Evolutionary conservation across 2,113 vertebrate genomes (phyloP), one percentile per base, ranked within the genome.

Genomic region (Alaudala cheleensis): DNA sequence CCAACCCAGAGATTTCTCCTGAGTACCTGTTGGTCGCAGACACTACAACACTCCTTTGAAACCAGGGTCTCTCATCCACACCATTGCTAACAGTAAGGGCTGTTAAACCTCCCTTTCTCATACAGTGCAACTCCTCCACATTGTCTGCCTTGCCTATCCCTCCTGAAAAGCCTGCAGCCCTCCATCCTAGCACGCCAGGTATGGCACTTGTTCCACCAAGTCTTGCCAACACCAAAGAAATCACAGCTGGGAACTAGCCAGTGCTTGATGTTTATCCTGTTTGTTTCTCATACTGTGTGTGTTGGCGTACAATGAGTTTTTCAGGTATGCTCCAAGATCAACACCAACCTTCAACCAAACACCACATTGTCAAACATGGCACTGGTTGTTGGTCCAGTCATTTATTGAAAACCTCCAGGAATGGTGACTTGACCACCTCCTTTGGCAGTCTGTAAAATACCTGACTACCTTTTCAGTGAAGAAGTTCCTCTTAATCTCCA

Each of bases 81-180:
- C 60, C 9, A 23, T 60, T 0, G 0, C 20, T 65, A 58, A 54
- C 1, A 2, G 28, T 61, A 51, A 62, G 37, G 28, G 6, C 31
- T 82, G 15, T 79, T 58, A 62, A 62, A 31, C 12, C 10, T 39
- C 34, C 34, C 4, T 9, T 25, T 82, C 53, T 45, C 15, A 21
- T 17, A 9, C 5, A 37, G 11, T 42, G 12, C 39, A 9, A 3
- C 11, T 74, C 20, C 12, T 74, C 28, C 14, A 61, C 3, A 8
- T 24, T 7, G 5, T 19, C n/a, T 53, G 51, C 57, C 39, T 17
- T 92, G 29, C 24, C 9, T 40, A 1, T 47, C 34, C 24, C 28
- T 73, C 21, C 33, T 83, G 40, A 47, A 24, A 10, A 24, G 9
- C 33, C 19, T 50, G 23, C n/a, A 70, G 42, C 23, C 20, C 39